Evolutionary conservation across 2,113 vertebrate genomes (phyloP), one percentile per base, ranked within the genome.

Genomic region (Cottus gobio): DNA sequence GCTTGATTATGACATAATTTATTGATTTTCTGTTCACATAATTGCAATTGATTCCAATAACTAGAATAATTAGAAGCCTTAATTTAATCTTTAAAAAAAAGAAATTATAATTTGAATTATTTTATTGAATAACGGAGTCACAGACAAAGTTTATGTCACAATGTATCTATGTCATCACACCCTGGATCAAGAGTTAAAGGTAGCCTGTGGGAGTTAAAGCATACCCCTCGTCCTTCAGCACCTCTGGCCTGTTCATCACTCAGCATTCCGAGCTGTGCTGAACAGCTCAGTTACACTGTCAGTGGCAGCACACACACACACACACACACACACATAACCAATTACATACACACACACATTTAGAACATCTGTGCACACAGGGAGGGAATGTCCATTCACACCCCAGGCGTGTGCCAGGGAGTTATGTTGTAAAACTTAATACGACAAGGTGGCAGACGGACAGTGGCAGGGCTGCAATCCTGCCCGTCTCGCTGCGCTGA

Each of bases 391-490:
- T 89, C 87, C 63, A 77, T 90, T 83, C 61, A 77, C 87, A 87
- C 85, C 65, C 18, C 5, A 1, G 50, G 75, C 69, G 15, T 82
- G 83, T 83, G 85, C 71, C 82, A 84, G 61, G n/a, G 12, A 75
- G 71, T 46, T 66, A 64, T 75, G 80, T 67, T 72, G 67, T 83
- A 80, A 74, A 85, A 62, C 34, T 89, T 87, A 87, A 87, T 87
- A 66, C 77, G 87, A 84, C 87, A 87, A 74, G 80, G 83, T 82
- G 87, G 80, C 80, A 83, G 86, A 86, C 84, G 77, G 82, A 81
- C 80, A 68, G 82, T 64, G 80, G 80, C 83, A 72, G 79, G 54
- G 61, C 89, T 66, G 71, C 58, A 0, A 44, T 74, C 34, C 52
- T 28, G 30, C 39, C 46, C 13, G 57, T 83, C 69, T 80, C 68